Evolutionary conservation across 2,113 vertebrate species (phyloP).

Genomic region (Chamaea fasciata): DNA sequence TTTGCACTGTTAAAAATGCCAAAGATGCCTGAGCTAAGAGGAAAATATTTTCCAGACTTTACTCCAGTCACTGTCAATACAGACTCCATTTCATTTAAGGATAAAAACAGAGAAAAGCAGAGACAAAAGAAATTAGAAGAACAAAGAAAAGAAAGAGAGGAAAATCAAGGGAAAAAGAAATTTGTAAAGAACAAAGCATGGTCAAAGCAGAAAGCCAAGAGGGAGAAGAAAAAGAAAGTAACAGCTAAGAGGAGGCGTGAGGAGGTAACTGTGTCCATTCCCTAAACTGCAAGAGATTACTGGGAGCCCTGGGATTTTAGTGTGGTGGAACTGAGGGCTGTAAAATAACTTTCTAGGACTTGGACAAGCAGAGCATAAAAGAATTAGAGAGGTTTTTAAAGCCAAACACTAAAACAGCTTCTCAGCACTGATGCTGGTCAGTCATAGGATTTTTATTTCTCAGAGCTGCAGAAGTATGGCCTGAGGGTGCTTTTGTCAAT

Average conservation of each 20-base stretch:
- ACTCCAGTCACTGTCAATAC: constrained; percentile 76
- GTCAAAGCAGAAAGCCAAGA: constrained; percentile 93
- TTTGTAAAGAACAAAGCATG: constrained; percentile 84
- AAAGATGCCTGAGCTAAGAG: constrained; percentile 90
- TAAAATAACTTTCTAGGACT: not conserved
- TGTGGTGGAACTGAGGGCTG: not conserved
- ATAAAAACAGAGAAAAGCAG: constrained; percentile 89
- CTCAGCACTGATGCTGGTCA: not conserved
- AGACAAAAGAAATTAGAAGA: constrained; percentile 83
- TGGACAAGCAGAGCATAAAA: not conserved
- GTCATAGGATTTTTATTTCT: not conserved
- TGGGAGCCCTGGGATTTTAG: not conserved
- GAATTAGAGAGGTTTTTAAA: not conserved
- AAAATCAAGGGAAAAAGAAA: constrained; percentile 63
- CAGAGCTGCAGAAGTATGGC: not conserved
- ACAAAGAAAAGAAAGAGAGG: constrained; percentile 53
- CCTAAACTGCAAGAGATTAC: not conserved
- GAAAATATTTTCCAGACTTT: constrained; percentile 84
- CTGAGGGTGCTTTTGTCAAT: not conserved
- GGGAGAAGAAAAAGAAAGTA: constrained; percentile 81
- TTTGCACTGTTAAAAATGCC: constrained; percentile 92
- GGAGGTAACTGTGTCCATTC: constrained; percentile 68
- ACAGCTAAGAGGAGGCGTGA: constrained; percentile 81
- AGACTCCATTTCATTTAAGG: constrained; percentile 88
- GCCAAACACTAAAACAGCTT: not conserved